Evolutionary conservation across 1,140 invertebrate species (phyloP), one percentile per base, ranked within the genome.

Genomic region (Drosophila tsacasi): DNA sequence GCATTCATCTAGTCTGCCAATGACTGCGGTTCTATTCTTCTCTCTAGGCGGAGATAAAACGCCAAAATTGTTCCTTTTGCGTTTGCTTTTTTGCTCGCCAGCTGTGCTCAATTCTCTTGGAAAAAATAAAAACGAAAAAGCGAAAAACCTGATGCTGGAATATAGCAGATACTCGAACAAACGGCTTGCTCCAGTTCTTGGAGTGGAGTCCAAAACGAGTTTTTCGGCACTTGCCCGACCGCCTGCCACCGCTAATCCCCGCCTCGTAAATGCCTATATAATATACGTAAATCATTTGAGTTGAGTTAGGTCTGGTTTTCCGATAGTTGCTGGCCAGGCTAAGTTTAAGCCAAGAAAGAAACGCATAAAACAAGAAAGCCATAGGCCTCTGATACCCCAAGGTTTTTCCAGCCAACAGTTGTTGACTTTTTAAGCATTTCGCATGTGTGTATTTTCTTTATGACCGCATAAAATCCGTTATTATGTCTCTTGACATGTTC

Each of bases 241-340:
- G 35, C 42, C 47, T 67, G 62, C 37, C 69, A 63, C 37, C 71
- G 49, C 69, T 32, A 55, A 66, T 52, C 66, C 67, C 67, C 47
- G 49, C 62, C 39, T 37, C 49, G 23, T 15, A 57, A 39, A n/a
- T 57, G 54, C 54, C 23, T 57, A 39, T 39, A 57, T 25, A 39
- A 15, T 25, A 44, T 63, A 63, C 69, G 49, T 42, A 55, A 69
- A 57, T 52, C 68, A 69, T 54, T 73, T 25, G 49, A 55, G 74
- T 77, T 77, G 74, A 69, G 76, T 62, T 79, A 72, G 76, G 76
- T 54, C 76, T 72, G 68, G 76, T 79, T 79, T 65, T 79, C 66
- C 32, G 52, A 59, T 59, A 78, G 52, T 50, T 54, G 73, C 58
- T 62, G 37, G 40, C 47, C 49, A 25, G 58, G 30, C 63, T 44